Evolutionary conservation across 2,797 vertebrate genomes (phyloP).

Genomic region (Neosalanx taihuensis): DNA sequence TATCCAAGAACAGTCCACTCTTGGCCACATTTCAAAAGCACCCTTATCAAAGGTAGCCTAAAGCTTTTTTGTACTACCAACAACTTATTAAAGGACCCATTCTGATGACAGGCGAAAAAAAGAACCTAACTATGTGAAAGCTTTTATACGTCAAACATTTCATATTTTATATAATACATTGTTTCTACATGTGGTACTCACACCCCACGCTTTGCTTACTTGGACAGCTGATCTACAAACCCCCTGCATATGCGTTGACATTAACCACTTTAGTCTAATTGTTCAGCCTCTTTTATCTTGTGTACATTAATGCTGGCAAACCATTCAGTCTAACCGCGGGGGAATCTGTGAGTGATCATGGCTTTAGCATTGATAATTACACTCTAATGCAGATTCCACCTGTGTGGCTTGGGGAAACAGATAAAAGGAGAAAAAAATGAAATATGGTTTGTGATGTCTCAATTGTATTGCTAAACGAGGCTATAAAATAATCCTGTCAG

Average conservation of each 20-base stretch:
- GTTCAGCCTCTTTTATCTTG: conserved; percentile 45
- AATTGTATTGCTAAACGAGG: conserved; percentile 47
- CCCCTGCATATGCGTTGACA: conserved; percentile 42
- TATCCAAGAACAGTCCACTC: conserved; percentile 23
- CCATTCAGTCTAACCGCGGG: conserved; percentile 34
- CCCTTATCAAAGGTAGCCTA: conserved; percentile 19
- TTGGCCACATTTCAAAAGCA: conserved; percentile 16
- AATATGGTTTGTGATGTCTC: conserved; percentile 47
- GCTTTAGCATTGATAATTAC: conserved; percentile 45
- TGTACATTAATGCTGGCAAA: conserved; percentile 47
- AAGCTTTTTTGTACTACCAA: conserved; percentile 23
- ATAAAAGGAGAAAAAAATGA: conserved; percentile 49
- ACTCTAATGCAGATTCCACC: conserved; percentile 48
- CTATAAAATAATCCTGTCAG: conserved; percentile 56
- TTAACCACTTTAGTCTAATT: conserved; percentile 56
- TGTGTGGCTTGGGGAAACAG: conserved; percentile 39
- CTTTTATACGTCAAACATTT: neutral
- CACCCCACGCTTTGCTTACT: conserved; percentile 18
- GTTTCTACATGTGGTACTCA: neutral
- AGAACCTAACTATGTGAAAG: conserved; percentile 27
- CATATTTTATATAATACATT: too few species aligned
- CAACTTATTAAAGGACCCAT: conserved; percentile 29
- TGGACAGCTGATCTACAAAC: conserved; percentile 3
- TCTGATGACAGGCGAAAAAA: conserved; percentile 26
- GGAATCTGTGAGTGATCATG: conserved; percentile 43